Evolutionary conservation across 1,140 invertebrate genomes (phyloP).

Genomic region (Colletes gigas): DNA sequence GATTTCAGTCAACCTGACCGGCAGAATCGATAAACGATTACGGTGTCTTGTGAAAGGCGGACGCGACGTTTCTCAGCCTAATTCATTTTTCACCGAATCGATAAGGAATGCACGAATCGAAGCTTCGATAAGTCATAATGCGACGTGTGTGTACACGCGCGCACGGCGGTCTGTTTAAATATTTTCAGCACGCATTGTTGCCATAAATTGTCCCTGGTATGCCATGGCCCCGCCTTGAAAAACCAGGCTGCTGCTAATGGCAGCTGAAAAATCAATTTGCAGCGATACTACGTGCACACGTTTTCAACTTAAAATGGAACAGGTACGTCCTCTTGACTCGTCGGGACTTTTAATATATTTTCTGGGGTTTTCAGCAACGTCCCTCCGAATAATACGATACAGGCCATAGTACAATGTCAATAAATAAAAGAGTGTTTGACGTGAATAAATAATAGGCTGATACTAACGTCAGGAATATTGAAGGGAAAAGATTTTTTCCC

Average conservation of each 20-base stretch:
- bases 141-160: neutral
- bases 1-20: neutral
- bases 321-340: too few relatives aligned
- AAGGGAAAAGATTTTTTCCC: too few relatives aligned
- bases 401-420: too few relatives aligned
- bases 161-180: neutral
- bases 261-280: slow-evolving; percentile 19
- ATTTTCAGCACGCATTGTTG: neutral
- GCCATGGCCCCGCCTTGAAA: neutral
- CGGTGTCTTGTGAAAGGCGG: neutral
- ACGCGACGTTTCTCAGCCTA: neutral
- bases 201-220: neutral
- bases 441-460: too few relatives aligned
- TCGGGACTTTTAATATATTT: too few relatives aligned
- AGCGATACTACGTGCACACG: neutral
- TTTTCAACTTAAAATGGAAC: too few relatives aligned
- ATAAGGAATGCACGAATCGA: neutral
- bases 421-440: too few relatives aligned
- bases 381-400: too few relatives aligned
- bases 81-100: neutral
- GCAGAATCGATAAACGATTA: slow-evolving; percentile 20
- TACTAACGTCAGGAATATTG: too few relatives aligned
- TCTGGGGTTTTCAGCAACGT: too few relatives aligned
- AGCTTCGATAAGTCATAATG: too few relatives aligned
- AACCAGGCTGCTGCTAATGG: slow-evolving; percentile 3